Percentiles rank a stretch among this genome's conserved stretches.
Evolutionary conservation across 2,888 invertebrate species (phyloP).

Genomic region (Amitus sp.): DNA sequence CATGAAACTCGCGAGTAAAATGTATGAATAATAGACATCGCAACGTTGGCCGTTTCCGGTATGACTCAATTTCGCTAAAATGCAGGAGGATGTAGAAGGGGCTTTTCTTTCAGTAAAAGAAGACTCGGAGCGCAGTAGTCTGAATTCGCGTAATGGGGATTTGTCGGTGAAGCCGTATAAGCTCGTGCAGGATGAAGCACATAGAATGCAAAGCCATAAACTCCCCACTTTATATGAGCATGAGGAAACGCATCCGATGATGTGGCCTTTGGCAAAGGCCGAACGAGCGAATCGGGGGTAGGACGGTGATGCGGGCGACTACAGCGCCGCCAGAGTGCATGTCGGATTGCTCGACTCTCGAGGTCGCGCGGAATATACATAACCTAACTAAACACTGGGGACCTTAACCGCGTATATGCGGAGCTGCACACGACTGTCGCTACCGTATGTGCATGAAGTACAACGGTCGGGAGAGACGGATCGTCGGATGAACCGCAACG

Average conservation of each 20-base stretch:
- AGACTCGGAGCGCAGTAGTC: slow-evolving; percentile 36
- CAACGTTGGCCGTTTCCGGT: slow-evolving; percentile 23
- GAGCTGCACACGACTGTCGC: slow-evolving; percentile 9
- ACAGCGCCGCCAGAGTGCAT: slow-evolving; percentile 17
- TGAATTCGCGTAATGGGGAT: slow-evolving; percentile 46
- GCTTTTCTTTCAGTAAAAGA: slow-evolving; percentile 31
- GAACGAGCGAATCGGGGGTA: slow-evolving; percentile 46
- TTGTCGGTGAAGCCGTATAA: slow-evolving; percentile 57
- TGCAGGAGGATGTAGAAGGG: slow-evolving; percentile 38
- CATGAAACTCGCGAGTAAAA: slow-evolving; percentile 11
- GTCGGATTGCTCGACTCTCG: too few relatives aligned
- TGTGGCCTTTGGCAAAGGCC: slow-evolving; percentile 46
- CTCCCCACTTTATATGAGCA: slow-evolving; percentile 45
- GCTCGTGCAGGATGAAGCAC: slow-evolving; percentile 59
- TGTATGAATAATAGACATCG: slow-evolving; percentile 35
- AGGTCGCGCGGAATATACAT: slow-evolving; percentile 43
- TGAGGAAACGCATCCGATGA: slow-evolving; percentile 28
- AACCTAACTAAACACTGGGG: slow-evolving; percentile 44
- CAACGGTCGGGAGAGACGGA: slow-evolving; percentile 34
- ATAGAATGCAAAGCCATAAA: slow-evolving; percentile 64
- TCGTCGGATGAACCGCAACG: slow-evolving; percentile 32
- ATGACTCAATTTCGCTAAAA: slow-evolving; percentile 60
- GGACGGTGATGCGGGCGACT: slow-evolving; percentile 25
- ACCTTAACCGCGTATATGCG: slow-evolving; percentile 35
- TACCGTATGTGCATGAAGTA: slow-evolving; percentile 36